A percentile compares a stretch with the other conserved stretches of the same genome.
phyloP scores from a whole-genome alignment of 2,888 invertebrate species.

The Nipponacmea schrenckii region DNA sequence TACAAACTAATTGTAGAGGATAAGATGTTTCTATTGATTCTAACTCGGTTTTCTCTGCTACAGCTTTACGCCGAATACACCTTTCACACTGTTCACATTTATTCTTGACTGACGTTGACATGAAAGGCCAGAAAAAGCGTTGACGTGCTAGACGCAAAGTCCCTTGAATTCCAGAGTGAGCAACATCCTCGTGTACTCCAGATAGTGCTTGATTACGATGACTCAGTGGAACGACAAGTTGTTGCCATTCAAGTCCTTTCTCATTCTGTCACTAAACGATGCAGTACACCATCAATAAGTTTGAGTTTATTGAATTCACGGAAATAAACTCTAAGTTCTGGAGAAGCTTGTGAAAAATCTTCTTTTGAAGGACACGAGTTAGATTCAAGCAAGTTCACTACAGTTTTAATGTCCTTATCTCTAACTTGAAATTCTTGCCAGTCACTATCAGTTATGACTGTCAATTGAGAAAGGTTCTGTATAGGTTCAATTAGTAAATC shows the following conservation, averaged over 20 bases:
- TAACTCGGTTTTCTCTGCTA: too few relatives aligned
- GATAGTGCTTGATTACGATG: not conserved
- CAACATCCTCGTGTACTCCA: not conserved
- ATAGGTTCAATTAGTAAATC: too few relatives aligned
- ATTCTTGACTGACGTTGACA: constrained; percentile 28
- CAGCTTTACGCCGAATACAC: too few relatives aligned
- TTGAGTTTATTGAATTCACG: not conserved
- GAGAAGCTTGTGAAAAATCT: too few relatives aligned
- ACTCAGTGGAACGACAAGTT: not conserved
- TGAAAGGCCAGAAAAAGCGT: constrained; percentile 41
- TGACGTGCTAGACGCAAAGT: not conserved
- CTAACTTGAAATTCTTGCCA: too few relatives aligned
- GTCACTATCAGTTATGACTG: too few relatives aligned
- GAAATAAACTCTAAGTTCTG: not conserved
- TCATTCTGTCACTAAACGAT: not conserved
- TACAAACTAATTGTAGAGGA: too few relatives aligned
- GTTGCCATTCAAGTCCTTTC: not conserved
- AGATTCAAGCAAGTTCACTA: too few relatives aligned
- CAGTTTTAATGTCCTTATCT: too few relatives aligned
- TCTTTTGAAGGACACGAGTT: too few relatives aligned
- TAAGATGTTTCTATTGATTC: constrained; percentile 26
- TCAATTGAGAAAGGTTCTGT: too few relatives aligned
- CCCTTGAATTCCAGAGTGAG: not conserved
- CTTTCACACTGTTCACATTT: constrained; percentile 32
- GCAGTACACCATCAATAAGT: not conserved